Evolutionary conservation across 2,113 vertebrate species (phyloP), one percentile per base, ranked within the genome.

Genomic region (Pseudorectes ferrugineus): DNA sequence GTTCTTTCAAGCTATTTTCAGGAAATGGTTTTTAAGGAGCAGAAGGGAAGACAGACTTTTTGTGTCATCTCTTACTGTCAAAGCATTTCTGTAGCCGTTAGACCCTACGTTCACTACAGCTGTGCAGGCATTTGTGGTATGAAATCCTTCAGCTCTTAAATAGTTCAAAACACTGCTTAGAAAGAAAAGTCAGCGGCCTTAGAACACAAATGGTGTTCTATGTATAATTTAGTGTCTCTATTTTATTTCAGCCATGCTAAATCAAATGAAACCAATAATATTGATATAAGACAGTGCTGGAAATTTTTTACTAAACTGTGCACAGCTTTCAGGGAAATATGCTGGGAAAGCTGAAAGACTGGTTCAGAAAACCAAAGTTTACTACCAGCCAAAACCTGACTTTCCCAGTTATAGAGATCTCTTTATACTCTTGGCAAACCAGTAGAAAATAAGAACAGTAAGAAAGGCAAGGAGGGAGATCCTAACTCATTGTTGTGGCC

Each of bases 311-410:
- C 24, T 46, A 43, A 81, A 71, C 7, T 23, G 28, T 31, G 17
- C 9, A 33, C 1, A 9, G 20, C n/a, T 92, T 72, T 83, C 0
- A 0, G 52, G n/a, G 42, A 88, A 88, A 49, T 85, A 58, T 2
- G 4, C 14, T 78, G 61, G 57, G 51, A 94, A 96, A 79, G 28
- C 10, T n/a, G 26, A 22, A 80, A 65, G 46, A 31, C 11, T 20
- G 11, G 21, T 61, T 91, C 76, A 88, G 42, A 86, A 96, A 78
- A 46, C 9, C 28, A n/a, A 45, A 83, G 22, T 78, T 92, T 63
- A 10, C 23, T 76, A 55, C 26, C 36, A 79, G 26, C 4, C 25
- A 36, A 42, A 92, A 24, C 14, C 12, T 55, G 51, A 26, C 19
- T 89, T 72, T 66, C n/a, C 35, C 33, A 74, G 35, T 49, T 51